Base-by-base conservation (phyloP, 2,888 invertebrate genomes). In the Gymnoscelis rufifasciata region DNA sequence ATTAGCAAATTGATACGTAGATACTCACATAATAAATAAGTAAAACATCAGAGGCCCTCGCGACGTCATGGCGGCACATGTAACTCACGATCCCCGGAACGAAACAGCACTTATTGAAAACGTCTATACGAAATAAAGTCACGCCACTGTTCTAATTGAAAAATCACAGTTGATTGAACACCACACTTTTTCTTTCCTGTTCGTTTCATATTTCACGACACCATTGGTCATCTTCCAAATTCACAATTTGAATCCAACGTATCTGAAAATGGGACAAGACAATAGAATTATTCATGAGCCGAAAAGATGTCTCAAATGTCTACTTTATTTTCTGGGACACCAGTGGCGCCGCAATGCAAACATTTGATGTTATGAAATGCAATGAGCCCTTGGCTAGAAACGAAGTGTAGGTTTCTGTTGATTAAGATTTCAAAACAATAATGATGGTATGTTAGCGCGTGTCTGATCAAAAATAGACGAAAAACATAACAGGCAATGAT, bases 11-110 rank as follows among this genome's bases (percentile, higher is more conserved):
- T n/a, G n/a, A 7, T n/a, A n/a, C n/a, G n/a, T 7, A 31, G 39
- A 61, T 79, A 86, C 86, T 86, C 52, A 84, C 86, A 80, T 74
- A 58, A 74, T 68, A 47, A 72, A 71, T 57, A 74, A 62, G 68
- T 70, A 75, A 60, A 77, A 69, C 60, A 75, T 60, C 46, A 75
- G 65, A 56, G 68, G 65, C 64, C 70, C 67, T 68, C 71, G 61
- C 56, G 61, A 58, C 76, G 75, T 79, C 66, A 59, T 72, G 68
- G 38, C 54, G 56, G 57, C 64, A 62, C 67, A 63, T 41, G 56
- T 52, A 65, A 66, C 68, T 69, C 66, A 68, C 60, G 66, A 64
- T 57, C 72, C 67, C 68, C 62, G 60, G 67, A 68, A 64, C 62
- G 50, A 68, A 65, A 64, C 62, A 68, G 63, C 70, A 71, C 71